Conservation (phyloP, 2,888 invertebrate genomes). For the Xestia xanthographa region DNA sequence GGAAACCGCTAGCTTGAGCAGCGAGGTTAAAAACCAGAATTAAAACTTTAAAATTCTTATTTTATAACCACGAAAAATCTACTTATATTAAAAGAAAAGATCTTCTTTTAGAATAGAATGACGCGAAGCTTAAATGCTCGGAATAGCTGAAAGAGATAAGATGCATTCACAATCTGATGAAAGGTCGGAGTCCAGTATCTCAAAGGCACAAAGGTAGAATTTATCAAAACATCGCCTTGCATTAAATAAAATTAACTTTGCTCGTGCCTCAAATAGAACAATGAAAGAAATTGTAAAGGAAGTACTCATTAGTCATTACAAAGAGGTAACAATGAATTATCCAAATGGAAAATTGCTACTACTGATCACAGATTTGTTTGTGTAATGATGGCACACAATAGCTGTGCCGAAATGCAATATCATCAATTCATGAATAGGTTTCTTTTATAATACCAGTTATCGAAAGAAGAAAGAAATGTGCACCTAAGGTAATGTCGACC, state of each 20-base stretch:
- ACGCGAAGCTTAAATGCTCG: not conserved
- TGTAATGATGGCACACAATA: not conserved
- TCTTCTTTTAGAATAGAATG: not conserved
- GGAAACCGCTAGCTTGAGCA: not conserved
- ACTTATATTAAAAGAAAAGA: not conserved
- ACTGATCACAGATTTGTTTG: not conserved
- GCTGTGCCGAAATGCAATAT: no score
- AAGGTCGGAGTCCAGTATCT: constrained; percentile 1
- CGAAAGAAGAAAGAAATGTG: not conserved
- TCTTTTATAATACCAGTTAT: no score
- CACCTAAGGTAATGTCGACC: not conserved
- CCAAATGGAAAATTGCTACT: not conserved
- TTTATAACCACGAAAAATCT: not conserved
- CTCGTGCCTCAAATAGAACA: not conserved
- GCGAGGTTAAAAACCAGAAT: not conserved
- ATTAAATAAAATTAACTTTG: not conserved
- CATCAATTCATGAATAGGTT: no score
- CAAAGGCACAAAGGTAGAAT: constrained; percentile 41
- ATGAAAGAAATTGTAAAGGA: not conserved
- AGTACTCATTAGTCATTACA: not conserved
- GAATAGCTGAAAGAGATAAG: constrained; percentile 5
- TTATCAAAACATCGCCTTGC: constrained; percentile 20
- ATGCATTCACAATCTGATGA: constrained; percentile 20
- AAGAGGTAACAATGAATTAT: not conserved
- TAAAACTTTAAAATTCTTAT: no score